phyloP scores from a whole-genome alignment of 2,888 invertebrate genomes.

The Pogonocherus hispidulus region DNA sequence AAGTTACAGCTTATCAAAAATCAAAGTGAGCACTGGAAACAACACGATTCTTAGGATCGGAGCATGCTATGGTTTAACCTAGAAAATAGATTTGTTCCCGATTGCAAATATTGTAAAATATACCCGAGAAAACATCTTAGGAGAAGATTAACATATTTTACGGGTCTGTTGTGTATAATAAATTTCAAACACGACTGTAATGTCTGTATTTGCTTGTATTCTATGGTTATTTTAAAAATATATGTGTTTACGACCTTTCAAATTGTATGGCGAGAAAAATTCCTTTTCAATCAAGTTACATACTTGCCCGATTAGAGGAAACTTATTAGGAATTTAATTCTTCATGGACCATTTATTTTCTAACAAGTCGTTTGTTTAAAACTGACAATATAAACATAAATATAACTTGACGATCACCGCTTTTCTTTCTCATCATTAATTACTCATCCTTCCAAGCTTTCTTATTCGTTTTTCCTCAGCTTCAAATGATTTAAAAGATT shows the following conservation, averaged over 20 bases:
- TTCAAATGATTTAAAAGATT: background rate
- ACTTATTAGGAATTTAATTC: conserved; percentile 41
- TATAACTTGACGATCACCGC: conserved; percentile 42
- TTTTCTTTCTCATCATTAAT: conserved; percentile 47
- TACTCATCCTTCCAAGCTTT: conserved; percentile 38
- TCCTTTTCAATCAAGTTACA: conserved; percentile 39
- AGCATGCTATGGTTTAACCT: conserved; percentile 52
- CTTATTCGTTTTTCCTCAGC: too few species aligned
- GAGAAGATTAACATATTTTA: conserved; percentile 46
- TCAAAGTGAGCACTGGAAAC: conserved; percentile 50
- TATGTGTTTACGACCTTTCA: conserved; percentile 41
- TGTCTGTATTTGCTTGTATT: conserved; percentile 45
- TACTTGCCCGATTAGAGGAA: conserved; percentile 29
- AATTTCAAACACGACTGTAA: conserved; percentile 42
- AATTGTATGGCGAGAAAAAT: conserved; percentile 39
- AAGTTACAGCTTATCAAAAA: conserved; percentile 55
- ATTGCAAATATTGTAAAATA: conserved; percentile 51
- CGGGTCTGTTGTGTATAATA: conserved; percentile 41
- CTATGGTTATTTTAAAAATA: conserved; percentile 40
- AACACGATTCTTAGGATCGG: conserved; percentile 52
- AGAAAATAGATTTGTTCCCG: conserved; percentile 52
- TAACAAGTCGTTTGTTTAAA: conserved; percentile 41
- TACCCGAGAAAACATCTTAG: conserved; percentile 42
- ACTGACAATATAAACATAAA: conserved; percentile 48
- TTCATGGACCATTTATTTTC: conserved; percentile 45